A percentile compares a stretch with the other conserved stretches of the same genome.
These are phyloP conservation scores for Mamestra configurata DNA, from an alignment of 1,140 invertebrate genomes.

Conservation along the genomic window DNA sequence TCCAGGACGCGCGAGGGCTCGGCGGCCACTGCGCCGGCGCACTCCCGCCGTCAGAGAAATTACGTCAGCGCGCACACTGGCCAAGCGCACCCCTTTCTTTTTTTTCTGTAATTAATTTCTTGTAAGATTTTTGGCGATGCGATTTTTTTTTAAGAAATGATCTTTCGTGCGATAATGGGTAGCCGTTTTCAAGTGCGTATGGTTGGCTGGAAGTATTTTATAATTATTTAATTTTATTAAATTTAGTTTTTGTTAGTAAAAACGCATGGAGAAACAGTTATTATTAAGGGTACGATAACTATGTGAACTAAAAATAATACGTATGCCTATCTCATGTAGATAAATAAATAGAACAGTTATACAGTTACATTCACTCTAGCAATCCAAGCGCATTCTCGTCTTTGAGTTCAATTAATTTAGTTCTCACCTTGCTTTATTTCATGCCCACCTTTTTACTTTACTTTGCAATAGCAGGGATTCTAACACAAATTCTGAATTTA, in stretches of 20 bases:
- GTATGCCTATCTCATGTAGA: neutral
- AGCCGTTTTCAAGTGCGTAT: slow-evolving; percentile 24
- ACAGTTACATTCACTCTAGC: slow-evolving; percentile 18
- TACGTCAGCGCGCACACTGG: slow-evolving; percentile 76
- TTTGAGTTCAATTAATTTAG: slow-evolving; percentile 37
- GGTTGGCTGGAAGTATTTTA: slow-evolving; percentile 3
- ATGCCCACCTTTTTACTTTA: neutral
- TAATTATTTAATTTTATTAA: slow-evolving; percentile 30
- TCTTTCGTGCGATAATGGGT: slow-evolving; percentile 35
- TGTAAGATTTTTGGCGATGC: slow-evolving; percentile 78
- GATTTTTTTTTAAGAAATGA: slow-evolving; percentile 63
- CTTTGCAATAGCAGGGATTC: slow-evolving; percentile 4
- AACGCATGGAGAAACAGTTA: neutral
- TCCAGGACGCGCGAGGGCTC: slow-evolving; percentile 74
- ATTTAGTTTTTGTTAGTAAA: neutral
- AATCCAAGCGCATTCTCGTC: neutral
- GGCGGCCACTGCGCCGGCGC: slow-evolving; percentile 75
- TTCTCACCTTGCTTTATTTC: slow-evolving; percentile 29
- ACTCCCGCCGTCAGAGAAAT: slow-evolving; percentile 70
- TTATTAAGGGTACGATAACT: neutral
- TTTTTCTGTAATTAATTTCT: slow-evolving; percentile 84
- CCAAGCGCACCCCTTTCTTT: slow-evolving; percentile 83
- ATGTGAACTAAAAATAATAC: neutral
- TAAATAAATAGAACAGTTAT: neutral
- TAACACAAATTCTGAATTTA: slow-evolving; percentile 31